Conservation (phyloP, 2,888 invertebrate species). For the Diarsia brunnea region DNA sequence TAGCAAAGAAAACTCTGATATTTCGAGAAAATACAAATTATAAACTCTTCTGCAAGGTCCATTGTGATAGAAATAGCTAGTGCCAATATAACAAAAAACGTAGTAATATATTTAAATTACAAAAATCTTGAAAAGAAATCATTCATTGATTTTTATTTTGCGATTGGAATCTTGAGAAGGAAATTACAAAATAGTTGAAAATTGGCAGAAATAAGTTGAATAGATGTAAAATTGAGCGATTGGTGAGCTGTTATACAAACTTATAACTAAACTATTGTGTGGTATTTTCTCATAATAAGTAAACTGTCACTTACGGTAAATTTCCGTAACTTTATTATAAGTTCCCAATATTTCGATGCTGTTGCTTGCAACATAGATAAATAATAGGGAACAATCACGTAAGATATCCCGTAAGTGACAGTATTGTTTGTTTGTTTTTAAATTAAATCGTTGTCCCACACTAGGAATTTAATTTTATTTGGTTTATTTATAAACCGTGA, state of each 20-base stretch:
- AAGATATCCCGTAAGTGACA: too few species aligned
- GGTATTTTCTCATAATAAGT: too few species aligned
- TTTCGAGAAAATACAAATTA: conserved; percentile 56
- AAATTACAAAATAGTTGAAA: background rate
- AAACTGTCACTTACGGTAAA: too few species aligned
- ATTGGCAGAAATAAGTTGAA: background rate
- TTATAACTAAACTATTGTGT: background rate
- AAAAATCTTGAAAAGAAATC: conserved; percentile 49
- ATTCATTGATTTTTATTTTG: conserved; percentile 51
- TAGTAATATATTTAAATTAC: conserved; percentile 60
- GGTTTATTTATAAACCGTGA: too few species aligned
- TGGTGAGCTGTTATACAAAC: background rate
- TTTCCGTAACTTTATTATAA: too few species aligned
- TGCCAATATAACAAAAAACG: conserved; percentile 79
- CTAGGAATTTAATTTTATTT: too few species aligned
- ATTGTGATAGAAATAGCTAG: conserved; percentile 88
- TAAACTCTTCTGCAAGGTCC: conserved; percentile 78
- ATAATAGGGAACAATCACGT: too few species aligned
- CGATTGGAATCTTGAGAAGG: conserved; percentile 44
- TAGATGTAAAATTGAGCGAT: conserved; percentile 24
- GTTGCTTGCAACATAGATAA: too few species aligned
- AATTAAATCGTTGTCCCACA: too few species aligned
- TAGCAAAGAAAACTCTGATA: conserved; percentile 55
- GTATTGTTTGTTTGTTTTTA: too few species aligned
- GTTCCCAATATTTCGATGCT: too few species aligned